These are phyloP conservation scores for Neotoma lepida DNA, from an alignment of 2,113 vertebrate genomes.

Conservation along the genomic window DNA sequence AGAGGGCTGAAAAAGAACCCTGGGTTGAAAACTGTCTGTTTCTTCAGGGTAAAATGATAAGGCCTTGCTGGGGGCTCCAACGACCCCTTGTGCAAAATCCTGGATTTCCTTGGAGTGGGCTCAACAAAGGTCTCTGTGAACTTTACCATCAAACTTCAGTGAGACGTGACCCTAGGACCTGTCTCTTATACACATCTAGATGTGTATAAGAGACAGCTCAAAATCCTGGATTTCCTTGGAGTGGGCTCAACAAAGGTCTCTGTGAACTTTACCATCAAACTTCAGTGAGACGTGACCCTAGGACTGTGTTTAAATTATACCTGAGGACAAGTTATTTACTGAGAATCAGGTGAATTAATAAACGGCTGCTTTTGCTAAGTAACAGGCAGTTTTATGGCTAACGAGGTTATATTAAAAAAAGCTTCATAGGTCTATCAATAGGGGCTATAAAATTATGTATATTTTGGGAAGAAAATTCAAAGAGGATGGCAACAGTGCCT, in stretches of 20 bases:
- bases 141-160: conserved; percentile 47
- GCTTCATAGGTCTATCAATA: conserved; percentile 52
- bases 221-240: too few relatives aligned
- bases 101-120: neutral
- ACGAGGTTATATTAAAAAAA: conserved; percentile 73
- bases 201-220: too few relatives aligned
- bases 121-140: neutral
- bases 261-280: conserved; percentile 38
- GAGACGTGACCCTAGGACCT: neutral
- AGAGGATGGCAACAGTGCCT: neutral
- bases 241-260: neutral
- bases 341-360: conserved; percentile 79
- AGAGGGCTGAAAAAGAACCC: neutral
- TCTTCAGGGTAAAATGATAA: conserved; percentile 3
- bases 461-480: conserved; percentile 31
- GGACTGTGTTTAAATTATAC: conserved; percentile 63
- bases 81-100: neutral
- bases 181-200: too few relatives aligned
- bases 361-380: conserved; percentile 61
- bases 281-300: conserved; percentile 14
- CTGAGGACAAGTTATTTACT: conserved; percentile 78
- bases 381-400: conserved; percentile 71
- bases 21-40: conserved; percentile 7
- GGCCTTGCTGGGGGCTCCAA: neutral
- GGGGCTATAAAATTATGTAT: conserved; percentile 33